Evolutionary conservation across 53 echinoderm and acorn worm species (phyloP), one percentile per base, ranked within the genome.

Genomic region (Patiria pectinifera): DNA sequence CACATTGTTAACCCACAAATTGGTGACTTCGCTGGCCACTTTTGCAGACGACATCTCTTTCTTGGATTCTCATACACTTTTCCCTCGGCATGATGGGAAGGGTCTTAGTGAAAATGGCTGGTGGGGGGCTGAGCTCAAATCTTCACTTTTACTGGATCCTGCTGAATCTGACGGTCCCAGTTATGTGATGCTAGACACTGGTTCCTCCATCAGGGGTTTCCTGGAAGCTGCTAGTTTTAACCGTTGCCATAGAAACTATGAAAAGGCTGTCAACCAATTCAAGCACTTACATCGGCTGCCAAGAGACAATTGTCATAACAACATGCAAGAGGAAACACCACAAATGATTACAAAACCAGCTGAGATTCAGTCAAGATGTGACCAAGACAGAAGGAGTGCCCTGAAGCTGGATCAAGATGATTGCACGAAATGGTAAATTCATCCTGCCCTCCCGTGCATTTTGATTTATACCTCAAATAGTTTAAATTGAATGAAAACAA

Each of bases 211-310:
- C 45, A 82, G 78, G 86, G 53, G 89, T 14, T 71, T 45, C 45
- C 46, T 93, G 59, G 91, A 95, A 78, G 92, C 82, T 2, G 92
- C 85, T 76, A 93, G 94, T 85, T 90, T 94, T 85, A 85, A 71
- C 13, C 83, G 86, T 53, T 94, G 94, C 86, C 22, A 58, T 22
- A 90, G 77, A 49, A 92, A 92, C 79, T 94, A 76, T 25, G 62
- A 84, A 24, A 88, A 69, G 25, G 49, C 62, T 25, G 59, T 91
- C 7, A 14, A 78, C 18, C 78, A 43, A 43, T 78, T 78, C 60
- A 23, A 62, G 53, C 53, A 53, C 6, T 8, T 53, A 53, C 53
- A 53, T 35, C 26, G 21, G 9, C 81, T 49, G 45, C 80, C 66
- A 0, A n/a, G 59, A 16, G 48, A 21, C 49, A 72, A 8, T 90